Base-by-base conservation (phyloP, 2,888 invertebrate species). In the Pseudococcus jackbeardsleyi region DNA sequence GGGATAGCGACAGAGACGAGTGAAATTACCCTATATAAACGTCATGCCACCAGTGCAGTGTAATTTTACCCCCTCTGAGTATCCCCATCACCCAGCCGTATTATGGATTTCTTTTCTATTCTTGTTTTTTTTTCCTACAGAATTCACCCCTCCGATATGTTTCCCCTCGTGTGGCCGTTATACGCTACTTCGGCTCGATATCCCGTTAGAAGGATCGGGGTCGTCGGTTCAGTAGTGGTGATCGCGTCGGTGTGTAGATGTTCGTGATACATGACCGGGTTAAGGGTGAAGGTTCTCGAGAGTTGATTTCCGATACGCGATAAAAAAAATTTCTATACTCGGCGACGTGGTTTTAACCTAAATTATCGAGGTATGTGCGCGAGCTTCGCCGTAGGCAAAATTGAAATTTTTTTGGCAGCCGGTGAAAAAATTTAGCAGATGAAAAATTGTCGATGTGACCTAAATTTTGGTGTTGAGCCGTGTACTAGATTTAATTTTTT, bases 221-320 rank as follows among this genome's bases (percentile, higher is more conserved):
- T 54, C 54, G 54, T 15, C 54, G n/a, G 54, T 54, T 54, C 54
- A 54, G 54, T 54, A 54, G 54, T 54, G 54, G 54, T 54, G 54
- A 54, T 54, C 54, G 54, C 54, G 54, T 54, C 15, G 54, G 54
- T 54, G 54, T 54, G 54, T 54, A 54, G 54, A 54, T 15, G 54
- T 54, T 54, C 54, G 54, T 54, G 68, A 15, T 68, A 68, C 68
- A 68, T 68, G 68, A 68, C 68, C 68, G 68, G 68, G 68, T 68
- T 68, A 68, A 68, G 68, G 68, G 68, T 68, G 68, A 68, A 68
- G 68, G 68, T 68, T 68, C 26, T 26, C 68, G 19, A 22, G 59
- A 19, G 64, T 64, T 64, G 19, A 22, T 64, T 64, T 68, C 22
- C 68, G 68, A 68, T 68, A 54, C 54, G 54, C 54, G 54, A 54